Evolutionary conservation across 2,797 vertebrate genomes (phyloP), one percentile per base, ranked within the genome.

Genomic region (Cyprinella venusta): DNA sequence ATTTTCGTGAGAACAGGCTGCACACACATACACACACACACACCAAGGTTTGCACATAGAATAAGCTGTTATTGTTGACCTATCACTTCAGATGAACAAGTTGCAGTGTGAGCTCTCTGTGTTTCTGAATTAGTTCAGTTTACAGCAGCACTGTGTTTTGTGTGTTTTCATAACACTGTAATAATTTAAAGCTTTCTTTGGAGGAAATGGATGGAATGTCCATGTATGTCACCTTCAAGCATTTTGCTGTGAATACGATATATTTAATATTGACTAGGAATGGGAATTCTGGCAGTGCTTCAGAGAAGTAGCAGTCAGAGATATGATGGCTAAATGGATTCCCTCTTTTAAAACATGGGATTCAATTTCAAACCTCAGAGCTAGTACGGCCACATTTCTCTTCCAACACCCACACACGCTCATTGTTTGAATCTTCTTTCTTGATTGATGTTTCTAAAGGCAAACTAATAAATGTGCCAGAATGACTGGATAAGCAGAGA

Each of bases 281-380:
- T n/a, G 40, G 61, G 24, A 65, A 50, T 61, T 33, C 71, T 83
- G 77, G 64, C 85, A 65, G 6, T 45, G 48, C 54, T 83, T 70
- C 76, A 86, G 59, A 74, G 75, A 45, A 19, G 42, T 30, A 21
- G 59, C 45, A 24, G n/a, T 52, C 54, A 78, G 24, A 59, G 67
- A 85, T 67, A 64, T 78, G 56, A 81, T 36, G 48, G 75, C 30
- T 82, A 38, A 59, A 78, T 72, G 40, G 52, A 69, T 69, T 83
- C 52, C 54, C 26, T 8, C 54, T 54, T 78, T 77, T 75, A 52
- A 79, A 83, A 50, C 52, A 63, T 36, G 48, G 52, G 69, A 86
- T 86, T 79, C 36, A 19, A 8, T 86, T 86, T 64, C 85, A 76
- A 83, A 76, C 70, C 70, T 42, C 52, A 21, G 15, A 80, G 50